Conservation (phyloP, 2,888 invertebrate species). For the Romanomermis culicivorax region DNA sequence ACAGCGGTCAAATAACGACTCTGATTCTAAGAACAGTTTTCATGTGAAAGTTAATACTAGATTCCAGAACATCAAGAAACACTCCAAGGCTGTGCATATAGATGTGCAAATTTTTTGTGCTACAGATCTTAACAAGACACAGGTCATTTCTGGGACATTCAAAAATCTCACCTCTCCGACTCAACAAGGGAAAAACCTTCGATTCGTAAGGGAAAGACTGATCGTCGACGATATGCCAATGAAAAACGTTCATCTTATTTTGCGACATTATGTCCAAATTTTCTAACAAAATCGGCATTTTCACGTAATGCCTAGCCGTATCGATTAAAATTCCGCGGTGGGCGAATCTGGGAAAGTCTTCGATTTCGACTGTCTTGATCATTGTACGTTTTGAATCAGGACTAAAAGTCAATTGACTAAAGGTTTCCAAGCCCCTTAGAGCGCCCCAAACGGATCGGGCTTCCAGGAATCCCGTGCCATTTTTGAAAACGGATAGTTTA, state of each 20-base stretch:
- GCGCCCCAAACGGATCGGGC: conserved; percentile 46
- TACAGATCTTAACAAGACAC: too few relatives aligned
- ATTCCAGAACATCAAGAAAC: too few relatives aligned
- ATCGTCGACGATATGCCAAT: conserved; percentile 87
- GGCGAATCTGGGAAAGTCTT: conserved; percentile 52
- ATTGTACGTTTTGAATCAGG: neutral
- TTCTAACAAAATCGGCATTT: conserved; percentile 41
- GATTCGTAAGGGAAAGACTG: conserved; percentile 76
- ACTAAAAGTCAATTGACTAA: conserved; percentile 45
- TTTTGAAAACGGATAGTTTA: neutral
- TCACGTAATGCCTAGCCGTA: conserved; percentile 61
- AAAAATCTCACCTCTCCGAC: too few relatives aligned
- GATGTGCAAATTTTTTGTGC: too few relatives aligned
- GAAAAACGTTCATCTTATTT: conserved; percentile 76
- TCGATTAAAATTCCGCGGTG: conserved; percentile 68
- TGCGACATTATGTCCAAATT: conserved; percentile 65
- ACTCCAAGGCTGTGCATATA: too few relatives aligned
- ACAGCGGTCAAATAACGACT: too few relatives aligned
- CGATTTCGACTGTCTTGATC: conserved; percentile 36
- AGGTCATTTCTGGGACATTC: too few relatives aligned
- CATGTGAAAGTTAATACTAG: too few relatives aligned
- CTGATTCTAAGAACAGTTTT: too few relatives aligned
- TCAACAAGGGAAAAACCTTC: conserved; percentile 50
- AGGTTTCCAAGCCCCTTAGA: conserved; percentile 61
- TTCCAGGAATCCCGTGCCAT: neutral